phyloP scores from a whole-genome alignment of 2,888 invertebrate genomes.

The Agrotis clavis region DNA sequence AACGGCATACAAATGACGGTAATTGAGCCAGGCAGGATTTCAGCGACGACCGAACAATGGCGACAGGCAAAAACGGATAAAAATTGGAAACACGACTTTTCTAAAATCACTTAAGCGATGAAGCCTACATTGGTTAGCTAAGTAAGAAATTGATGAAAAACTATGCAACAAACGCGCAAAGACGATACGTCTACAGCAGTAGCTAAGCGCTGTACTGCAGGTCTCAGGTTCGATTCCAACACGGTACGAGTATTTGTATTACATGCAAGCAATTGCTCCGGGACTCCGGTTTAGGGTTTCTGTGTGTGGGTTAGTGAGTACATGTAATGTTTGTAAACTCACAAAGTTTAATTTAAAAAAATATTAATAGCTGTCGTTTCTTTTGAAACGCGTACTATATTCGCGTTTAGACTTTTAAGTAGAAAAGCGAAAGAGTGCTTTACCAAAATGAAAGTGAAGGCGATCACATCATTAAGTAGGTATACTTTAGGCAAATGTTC shows the following conservation, averaged over 20 bases:
- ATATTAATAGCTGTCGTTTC: conserved; percentile 16
- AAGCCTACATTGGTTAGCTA: conserved; percentile 46
- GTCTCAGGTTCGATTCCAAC: no score
- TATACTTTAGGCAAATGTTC: no score
- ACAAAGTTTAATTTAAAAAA: no score
- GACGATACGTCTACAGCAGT: neutral
- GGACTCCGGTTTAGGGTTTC: no score
- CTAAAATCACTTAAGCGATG: conserved; percentile 56
- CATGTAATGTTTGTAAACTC: no score
- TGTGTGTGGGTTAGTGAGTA: no score
- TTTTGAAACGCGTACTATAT: conserved; percentile 41
- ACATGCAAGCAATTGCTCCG: no score
- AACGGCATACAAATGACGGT: conserved; percentile 64
- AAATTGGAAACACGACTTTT: conserved; percentile 62
- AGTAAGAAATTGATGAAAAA: conserved; percentile 48
- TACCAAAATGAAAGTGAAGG: neutral
- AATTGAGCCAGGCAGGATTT: conserved; percentile 61
- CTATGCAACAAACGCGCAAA: conserved; percentile 40
- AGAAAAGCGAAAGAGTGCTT: conserved; percentile 15
- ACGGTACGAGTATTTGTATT: no score
- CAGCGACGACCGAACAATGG: conserved; percentile 54
- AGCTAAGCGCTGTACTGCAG: no score
- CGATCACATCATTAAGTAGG: neutral
- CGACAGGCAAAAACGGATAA: conserved; percentile 48
- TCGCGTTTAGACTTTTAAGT: conserved; percentile 27